These are phyloP conservation scores for Rhinichthys klamathensis DNA, from an alignment of 2,113 vertebrate genomes.

Conservation along the genomic window DNA sequence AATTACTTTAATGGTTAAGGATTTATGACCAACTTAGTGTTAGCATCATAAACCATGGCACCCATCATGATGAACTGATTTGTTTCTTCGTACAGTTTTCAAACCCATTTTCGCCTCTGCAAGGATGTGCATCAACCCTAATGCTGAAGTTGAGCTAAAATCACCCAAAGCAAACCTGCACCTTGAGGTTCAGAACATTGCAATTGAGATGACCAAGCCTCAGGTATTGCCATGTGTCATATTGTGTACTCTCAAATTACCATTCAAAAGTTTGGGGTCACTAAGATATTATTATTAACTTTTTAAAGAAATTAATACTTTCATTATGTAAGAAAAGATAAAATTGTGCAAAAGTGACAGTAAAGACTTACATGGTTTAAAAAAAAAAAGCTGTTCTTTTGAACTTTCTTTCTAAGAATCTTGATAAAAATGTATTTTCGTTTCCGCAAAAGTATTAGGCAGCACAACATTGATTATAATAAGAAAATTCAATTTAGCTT, in stretches of 20 bases:
- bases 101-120: constrained; percentile 93
- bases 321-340: no score
- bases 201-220: constrained; percentile 88
- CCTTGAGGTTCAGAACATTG: constrained; percentile 92
- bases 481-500: no score
- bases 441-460: no score
- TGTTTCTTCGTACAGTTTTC: constrained; percentile 81
- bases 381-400: no score
- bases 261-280: not conserved
- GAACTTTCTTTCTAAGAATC: no score
- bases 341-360: no score
- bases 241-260: not conserved
- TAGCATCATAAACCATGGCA: not conserved
- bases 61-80: not conserved
- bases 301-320: no score
- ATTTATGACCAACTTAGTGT: not conserved
- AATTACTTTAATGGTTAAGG: not conserved
- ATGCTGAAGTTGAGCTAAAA: constrained; percentile 85
- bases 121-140: constrained; percentile 90
- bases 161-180: constrained; percentile 86
- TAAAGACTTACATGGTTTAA: no score
- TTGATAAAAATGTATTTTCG: no score
- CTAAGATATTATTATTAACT: not conserved
- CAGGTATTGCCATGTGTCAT: constrained; percentile 77
- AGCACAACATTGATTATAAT: no score